phyloP scores from a whole-genome alignment of 2,113 vertebrate genomes.

The Lepisosteus osseus region DNA sequence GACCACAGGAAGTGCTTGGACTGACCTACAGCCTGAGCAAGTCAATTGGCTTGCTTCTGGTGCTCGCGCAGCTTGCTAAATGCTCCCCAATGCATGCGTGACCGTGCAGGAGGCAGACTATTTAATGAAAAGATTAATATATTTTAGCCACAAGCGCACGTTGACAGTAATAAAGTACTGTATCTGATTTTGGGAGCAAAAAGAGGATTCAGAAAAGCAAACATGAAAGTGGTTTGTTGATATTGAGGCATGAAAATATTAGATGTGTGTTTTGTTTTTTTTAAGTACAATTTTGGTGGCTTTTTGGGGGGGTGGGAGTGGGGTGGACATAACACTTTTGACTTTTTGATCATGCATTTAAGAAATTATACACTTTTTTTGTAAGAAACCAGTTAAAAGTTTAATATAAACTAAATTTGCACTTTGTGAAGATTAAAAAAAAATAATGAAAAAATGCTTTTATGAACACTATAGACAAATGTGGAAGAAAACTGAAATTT shows the following conservation, averaged over 20 bases:
- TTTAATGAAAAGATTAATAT: slow-evolving; percentile 66
- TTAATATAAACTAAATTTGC: slow-evolving; percentile 61
- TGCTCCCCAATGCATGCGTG: slow-evolving; percentile 78
- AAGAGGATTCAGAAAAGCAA: slow-evolving; percentile 38
- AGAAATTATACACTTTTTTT: slow-evolving; percentile 39
- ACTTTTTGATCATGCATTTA: slow-evolving; percentile 21
- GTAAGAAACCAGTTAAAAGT: slow-evolving; percentile 46
- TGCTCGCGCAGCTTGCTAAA: slow-evolving; percentile 72
- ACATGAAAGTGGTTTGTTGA: slow-evolving; percentile 47
- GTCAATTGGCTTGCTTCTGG: slow-evolving; percentile 62
- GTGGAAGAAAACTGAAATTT: slow-evolving; percentile 47
- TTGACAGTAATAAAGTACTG: slow-evolving; percentile 49
- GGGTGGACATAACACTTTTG: slow-evolving; percentile 12
- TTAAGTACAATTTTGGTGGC: slow-evolving; percentile 48
- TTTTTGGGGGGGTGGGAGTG: slow-evolving; percentile 37
- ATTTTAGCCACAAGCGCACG: slow-evolving; percentile 64
- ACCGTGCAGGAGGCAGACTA: slow-evolving; percentile 71
- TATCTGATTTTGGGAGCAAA: slow-evolving; percentile 38
- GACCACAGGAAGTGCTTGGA: slow-evolving; percentile 67
- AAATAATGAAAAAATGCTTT: slow-evolving; percentile 30
- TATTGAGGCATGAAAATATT: slow-evolving; percentile 71
- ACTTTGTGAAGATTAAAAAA: slow-evolving; percentile 64
- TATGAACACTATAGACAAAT: slow-evolving; percentile 67
- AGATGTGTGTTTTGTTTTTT: slow-evolving; percentile 71
- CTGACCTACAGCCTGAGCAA: slow-evolving; percentile 56